Conservation (phyloP, 2,888 invertebrate genomes). For the Pristionchus arcanus region DNA sequence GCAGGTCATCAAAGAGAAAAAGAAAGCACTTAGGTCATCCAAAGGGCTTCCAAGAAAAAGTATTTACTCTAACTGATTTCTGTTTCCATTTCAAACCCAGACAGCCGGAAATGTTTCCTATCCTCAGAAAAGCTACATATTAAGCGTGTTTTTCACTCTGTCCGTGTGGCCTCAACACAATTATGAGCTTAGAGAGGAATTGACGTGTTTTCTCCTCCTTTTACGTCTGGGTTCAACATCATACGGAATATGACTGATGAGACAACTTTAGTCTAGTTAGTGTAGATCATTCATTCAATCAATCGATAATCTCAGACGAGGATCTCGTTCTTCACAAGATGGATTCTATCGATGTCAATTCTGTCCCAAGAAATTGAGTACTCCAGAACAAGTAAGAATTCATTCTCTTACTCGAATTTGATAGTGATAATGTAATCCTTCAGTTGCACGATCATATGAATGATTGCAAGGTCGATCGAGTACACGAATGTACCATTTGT, state of each 20-base stretch:
- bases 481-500: conserved; percentile 74
- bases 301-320: conserved; percentile 51
- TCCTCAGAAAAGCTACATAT: background rate
- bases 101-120: background rate
- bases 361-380: conserved; percentile 74
- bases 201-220: background rate
- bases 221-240: background rate
- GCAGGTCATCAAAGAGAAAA: background rate
- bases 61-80: background rate
- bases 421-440: conserved; percentile 54
- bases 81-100: background rate
- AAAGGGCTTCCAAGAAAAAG: background rate
- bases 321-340: conserved; percentile 62
- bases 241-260: background rate
- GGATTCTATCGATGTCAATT: conserved; percentile 72
- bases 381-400: conserved; percentile 64
- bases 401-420: background rate
- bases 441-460: conserved; percentile 74
- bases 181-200: conserved; percentile 2
- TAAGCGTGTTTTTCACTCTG: background rate
- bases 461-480: conserved; percentile 71
- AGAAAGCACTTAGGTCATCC: background rate
- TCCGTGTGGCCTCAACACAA: background rate
- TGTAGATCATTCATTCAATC: background rate
- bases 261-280: background rate